Conservation (phyloP, 2,888 invertebrate species). For the Watsonalla binaria region DNA sequence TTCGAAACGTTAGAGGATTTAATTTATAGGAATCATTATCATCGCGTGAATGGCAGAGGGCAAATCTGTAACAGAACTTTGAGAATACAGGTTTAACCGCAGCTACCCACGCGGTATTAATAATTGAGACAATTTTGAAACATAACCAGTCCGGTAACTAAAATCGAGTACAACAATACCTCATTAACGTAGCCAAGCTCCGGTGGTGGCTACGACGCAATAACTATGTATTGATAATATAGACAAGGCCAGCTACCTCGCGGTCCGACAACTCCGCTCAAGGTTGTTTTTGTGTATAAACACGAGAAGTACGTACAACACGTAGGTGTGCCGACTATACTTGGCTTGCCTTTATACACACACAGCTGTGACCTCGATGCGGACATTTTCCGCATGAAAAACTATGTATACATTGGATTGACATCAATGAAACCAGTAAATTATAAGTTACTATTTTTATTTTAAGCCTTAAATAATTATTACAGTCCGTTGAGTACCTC, state of each 20-base stretch:
- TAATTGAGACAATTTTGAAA: too few species aligned
- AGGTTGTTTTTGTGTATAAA: conserved; percentile 76
- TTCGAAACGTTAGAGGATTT: too few species aligned
- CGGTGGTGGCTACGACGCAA: conserved; percentile 30
- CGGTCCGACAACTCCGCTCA: conserved; percentile 36
- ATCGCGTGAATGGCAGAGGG: too few species aligned
- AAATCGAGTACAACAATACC: too few species aligned
- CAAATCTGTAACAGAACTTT: too few species aligned
- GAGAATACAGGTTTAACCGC: too few species aligned
- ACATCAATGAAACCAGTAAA: conserved; percentile 31
- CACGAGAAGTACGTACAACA: conserved; percentile 21
- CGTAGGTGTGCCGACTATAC: conserved; percentile 16
- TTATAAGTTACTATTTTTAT: conserved; percentile 48
- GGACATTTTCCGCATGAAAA: conserved; percentile 19
- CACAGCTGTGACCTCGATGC: conserved; percentile 24
- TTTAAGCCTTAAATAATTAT: conserved; percentile 59
- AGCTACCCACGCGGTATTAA: too few species aligned
- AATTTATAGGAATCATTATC: too few species aligned
- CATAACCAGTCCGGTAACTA: too few species aligned
- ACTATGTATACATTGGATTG: neutral
- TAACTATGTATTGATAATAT: conserved; percentile 29
- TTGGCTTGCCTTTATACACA: conserved; percentile 17
- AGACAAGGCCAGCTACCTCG: conserved; percentile 49
- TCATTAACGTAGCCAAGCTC: too few species aligned
- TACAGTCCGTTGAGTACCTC: conserved; percentile 61